Evolutionary conservation across 2,888 invertebrate species (phyloP).

Genomic region (Dynastes hyllus): DNA sequence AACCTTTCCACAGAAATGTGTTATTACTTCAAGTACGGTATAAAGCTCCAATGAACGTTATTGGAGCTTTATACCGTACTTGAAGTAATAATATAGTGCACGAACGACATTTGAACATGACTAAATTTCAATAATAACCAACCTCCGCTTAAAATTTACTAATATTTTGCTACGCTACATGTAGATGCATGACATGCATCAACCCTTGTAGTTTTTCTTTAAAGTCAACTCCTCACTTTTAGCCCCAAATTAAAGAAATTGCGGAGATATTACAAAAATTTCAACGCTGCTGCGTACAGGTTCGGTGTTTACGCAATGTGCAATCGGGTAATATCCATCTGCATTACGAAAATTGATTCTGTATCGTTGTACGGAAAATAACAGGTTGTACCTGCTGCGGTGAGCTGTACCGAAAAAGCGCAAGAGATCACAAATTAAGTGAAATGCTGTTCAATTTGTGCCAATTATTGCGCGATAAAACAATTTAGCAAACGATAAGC

Average conservation of each 20-base stretch:
- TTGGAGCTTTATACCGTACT: too few relatives aligned
- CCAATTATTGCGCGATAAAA: conserved; percentile 13
- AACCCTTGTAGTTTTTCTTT: too few relatives aligned
- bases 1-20: too few relatives aligned
- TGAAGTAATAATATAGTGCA: too few relatives aligned
- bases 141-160: too few relatives aligned
- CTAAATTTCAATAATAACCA: too few relatives aligned
- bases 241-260: conserved; percentile 12
- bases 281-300: neutral
- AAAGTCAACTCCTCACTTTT: neutral
- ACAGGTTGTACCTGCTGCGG: conserved; percentile 4
- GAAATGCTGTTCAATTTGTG: conserved; percentile 37
- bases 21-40: too few relatives aligned
- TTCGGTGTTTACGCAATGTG: conserved; percentile 5
- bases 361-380: neutral
- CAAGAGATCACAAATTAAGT: conserved; percentile 30
- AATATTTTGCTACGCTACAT: too few relatives aligned
- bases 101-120: too few relatives aligned
- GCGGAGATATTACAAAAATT: conserved; percentile 1
- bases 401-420: conserved; percentile 18
- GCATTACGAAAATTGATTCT: conserved; percentile 35
- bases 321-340: neutral
- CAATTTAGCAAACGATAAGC: conserved; percentile 14
- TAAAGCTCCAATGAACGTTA: too few relatives aligned
- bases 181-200: neutral